Percentiles rank a stretch among this genome's conserved stretches.
Evolutionary conservation across 1,140 invertebrate genomes (phyloP).

Genomic region (Drosophila nasuta): DNA sequence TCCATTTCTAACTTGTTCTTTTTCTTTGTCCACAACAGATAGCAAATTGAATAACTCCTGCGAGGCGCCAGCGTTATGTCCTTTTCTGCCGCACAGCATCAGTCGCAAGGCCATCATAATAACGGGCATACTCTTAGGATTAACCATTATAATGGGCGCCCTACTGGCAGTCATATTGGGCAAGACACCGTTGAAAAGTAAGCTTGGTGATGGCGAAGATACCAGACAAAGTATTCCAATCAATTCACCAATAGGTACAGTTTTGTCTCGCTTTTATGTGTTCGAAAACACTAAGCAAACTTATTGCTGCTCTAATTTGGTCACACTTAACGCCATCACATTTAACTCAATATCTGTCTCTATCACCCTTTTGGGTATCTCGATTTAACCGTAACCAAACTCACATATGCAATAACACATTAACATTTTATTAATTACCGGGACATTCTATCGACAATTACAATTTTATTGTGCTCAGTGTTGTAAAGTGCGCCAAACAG

Average conservation of each 20-base stretch:
- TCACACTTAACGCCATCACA: conserved; percentile 15
- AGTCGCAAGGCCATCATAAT: conserved; percentile 67
- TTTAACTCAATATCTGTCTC: conserved; percentile 4
- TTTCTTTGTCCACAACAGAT: conserved; percentile 23
- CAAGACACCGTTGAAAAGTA: conserved; percentile 75
- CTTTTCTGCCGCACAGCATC: conserved; percentile 60
- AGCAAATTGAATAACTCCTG: conserved; percentile 51
- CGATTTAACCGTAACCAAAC: not conserved
- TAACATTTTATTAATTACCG: conserved; percentile 11
- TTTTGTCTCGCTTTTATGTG: conserved; percentile 58
- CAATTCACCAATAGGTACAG: conserved; percentile 85
- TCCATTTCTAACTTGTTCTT: not conserved
- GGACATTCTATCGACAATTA: not conserved
- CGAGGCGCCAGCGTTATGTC: conserved; percentile 50
- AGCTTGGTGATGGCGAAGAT: conserved; percentile 83
- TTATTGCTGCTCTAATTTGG: conserved; percentile 36
- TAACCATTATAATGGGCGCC: conserved; percentile 56
- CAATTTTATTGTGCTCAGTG: conserved; percentile 38
- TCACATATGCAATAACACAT: conserved; percentile 5
- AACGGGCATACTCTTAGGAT: conserved; percentile 54
- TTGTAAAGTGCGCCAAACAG: conserved; percentile 61
- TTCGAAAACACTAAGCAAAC: conserved; percentile 30
- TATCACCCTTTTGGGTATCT: not conserved
- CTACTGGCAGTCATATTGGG: conserved; percentile 68
- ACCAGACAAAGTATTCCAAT: conserved; percentile 84